These are phyloP conservation scores for Zapus hudsonius DNA, from an alignment of 2,113 vertebrate species.

Conservation along the genomic window DNA sequence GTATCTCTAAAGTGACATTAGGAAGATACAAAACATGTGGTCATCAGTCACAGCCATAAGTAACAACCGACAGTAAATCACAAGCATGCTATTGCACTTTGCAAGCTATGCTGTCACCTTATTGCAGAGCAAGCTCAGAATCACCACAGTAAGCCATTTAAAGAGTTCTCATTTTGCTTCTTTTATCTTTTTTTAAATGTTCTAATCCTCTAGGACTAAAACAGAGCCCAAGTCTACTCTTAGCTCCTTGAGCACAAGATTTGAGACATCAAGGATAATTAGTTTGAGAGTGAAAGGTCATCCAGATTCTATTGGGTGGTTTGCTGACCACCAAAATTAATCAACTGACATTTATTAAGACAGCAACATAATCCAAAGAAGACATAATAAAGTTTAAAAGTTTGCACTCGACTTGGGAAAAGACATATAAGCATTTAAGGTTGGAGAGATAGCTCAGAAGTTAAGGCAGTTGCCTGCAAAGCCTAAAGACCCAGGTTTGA, in stretches of 20 bases:
- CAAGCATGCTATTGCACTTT: neutral
- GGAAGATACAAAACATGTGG: neutral
- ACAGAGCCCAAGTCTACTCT: neutral
- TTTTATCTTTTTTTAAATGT: neutral
- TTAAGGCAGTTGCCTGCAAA: too few species aligned
- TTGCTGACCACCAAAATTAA: constrained; percentile 41
- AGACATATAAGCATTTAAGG: too few species aligned
- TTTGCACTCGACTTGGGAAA: neutral
- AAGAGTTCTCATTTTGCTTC: neutral
- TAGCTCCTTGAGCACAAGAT: neutral
- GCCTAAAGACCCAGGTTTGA: too few species aligned
- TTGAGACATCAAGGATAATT: neutral
- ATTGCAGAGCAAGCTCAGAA: neutral
- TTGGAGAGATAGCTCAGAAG: too few species aligned
- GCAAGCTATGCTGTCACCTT: neutral
- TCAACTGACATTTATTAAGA: constrained; percentile 1
- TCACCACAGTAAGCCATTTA: neutral
- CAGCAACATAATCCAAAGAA: constrained; percentile 9
- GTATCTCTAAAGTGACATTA: constrained; percentile 1
- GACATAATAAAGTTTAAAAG: constrained; percentile 22
- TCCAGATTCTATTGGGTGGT: neutral
- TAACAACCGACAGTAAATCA: neutral
- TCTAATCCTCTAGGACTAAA: neutral
- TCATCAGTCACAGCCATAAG: neutral
- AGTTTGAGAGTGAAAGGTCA: neutral